Evolutionary conservation across 2,113 vertebrate species (phyloP).

Genomic region (Colistium nudipinnis): DNA sequence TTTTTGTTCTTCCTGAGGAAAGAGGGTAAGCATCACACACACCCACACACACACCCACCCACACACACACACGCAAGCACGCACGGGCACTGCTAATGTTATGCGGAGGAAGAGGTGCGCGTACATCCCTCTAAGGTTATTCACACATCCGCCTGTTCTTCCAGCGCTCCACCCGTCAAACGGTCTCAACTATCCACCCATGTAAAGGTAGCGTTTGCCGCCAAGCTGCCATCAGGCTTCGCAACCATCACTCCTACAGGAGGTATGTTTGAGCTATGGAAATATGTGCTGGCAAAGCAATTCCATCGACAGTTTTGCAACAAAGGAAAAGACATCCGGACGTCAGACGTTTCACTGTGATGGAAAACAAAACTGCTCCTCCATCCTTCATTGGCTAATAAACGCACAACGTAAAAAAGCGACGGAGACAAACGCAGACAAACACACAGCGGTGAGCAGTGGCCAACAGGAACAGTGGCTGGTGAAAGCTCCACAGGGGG

Average conservation of each 20-base stretch:
- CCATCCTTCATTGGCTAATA: constrained; percentile 7
- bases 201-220: neutral
- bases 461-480: constrained; percentile 45
- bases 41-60: too few species aligned
- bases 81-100: constrained; percentile 50
- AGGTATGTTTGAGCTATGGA: neutral
- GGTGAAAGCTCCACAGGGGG: constrained; percentile 51
- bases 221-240: neutral
- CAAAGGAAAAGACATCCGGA: too few species aligned
- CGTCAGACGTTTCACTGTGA: neutral
- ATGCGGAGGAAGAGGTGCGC: constrained; percentile 38
- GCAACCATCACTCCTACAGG: neutral
- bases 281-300: neutral
- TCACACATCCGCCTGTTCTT: constrained; percentile 48
- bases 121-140: constrained; percentile 39
- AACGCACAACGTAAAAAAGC: constrained; percentile 1
- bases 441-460: constrained; percentile 1
- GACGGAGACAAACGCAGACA: constrained; percentile 4
- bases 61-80: too few species aligned
- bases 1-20: constrained; percentile 74
- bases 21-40: constrained; percentile 52
- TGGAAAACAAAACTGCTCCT: constrained; percentile 35
- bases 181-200: constrained; percentile 2
- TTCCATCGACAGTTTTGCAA: too few species aligned
- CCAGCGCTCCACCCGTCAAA: constrained; percentile 21